Base-by-base conservation (phyloP, 1,140 invertebrate species). In the Marisa cornuarietis region DNA sequence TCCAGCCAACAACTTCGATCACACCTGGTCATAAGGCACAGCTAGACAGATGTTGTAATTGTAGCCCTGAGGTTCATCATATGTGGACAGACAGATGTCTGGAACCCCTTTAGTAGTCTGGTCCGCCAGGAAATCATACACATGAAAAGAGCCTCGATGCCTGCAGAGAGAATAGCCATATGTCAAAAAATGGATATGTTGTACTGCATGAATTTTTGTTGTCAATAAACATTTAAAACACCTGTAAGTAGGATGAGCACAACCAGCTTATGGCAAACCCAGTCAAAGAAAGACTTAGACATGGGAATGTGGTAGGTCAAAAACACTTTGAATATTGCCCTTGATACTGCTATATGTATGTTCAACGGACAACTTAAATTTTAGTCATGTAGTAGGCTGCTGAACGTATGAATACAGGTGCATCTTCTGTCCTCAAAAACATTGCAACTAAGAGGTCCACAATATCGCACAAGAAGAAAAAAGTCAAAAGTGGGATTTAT, bases 61-160 rank as follows among this genome's bases (percentile, higher is more conserved):
- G 54, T 83, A 89, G 11, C 86, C 87, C 51, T 87, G 83, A 4
- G 87, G 87, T 66, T 88, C 83, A 81, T 88, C 86, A 71, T 88
- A 90, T 0, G 83, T 82, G 0, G 88, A 89, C 6, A 85, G 80
- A 72, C 89, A 90, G 26, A 88, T 87, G 24, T 89, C 87, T 10
- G 87, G 89, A 49, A 90, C 74, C 14, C 84, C 87, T 69, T 87
- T 76, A 20, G 79, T 84, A 7, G 71, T 82, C 65, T 87, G 85
- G 54, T 89, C 84, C n/a, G 79, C 83, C n/a, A 85, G 79, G 79
- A 90, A 90, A 76, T 90, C 85, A 74, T 88, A 88, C 13, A 89
- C 81, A 69, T 86, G 84, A 13, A 90, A 68, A 65, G 85, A 82
- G 14, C 89, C 89, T 74, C 89, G 80, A 68, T 86, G 86, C 66